Evolutionary conservation across 2,888 invertebrate genomes (phyloP).

Genomic region (Parelbella ahira): DNA sequence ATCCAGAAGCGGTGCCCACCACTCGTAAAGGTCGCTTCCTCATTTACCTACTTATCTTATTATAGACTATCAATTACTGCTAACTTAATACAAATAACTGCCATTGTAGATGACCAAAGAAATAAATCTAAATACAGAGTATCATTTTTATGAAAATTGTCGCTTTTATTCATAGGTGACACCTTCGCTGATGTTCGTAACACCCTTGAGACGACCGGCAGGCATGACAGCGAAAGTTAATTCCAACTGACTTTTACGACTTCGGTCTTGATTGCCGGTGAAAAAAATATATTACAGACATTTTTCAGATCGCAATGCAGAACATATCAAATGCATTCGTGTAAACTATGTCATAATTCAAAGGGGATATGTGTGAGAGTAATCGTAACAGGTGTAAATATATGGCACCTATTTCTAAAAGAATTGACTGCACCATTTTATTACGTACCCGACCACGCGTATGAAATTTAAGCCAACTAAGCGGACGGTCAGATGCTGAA

Average conservation of each 20-base stretch:
- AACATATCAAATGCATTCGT: slow-evolving; percentile 11
- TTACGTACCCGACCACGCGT: not conserved
- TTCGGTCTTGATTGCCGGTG: slow-evolving; percentile 28
- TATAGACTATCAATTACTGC: no score
- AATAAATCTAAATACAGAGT: no score
- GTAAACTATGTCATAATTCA: not conserved
- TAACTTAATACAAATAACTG: no score
- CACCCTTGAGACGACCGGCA: slow-evolving; percentile 34
- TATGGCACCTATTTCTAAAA: slow-evolving; percentile 4
- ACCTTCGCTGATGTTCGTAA: slow-evolving; percentile 24
- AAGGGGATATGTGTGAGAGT: slow-evolving; percentile 1
- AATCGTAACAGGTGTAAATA: slow-evolving; percentile 13
- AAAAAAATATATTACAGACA: slow-evolving; percentile 29
- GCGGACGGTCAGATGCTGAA: no score
- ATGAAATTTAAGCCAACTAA: no score
- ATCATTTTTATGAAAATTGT: no score
- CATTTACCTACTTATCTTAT: no score
- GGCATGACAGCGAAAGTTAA: slow-evolving; percentile 30
- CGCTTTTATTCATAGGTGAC: no score
- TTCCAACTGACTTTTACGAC: slow-evolving; percentile 23
- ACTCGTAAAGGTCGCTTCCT: no score
- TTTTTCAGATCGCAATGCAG: slow-evolving; percentile 13
- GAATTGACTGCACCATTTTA: slow-evolving; percentile 2
- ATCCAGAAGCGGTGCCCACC: no score
- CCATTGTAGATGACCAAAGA: no score